Conservation (phyloP, 2,888 invertebrate species). For the Disparrhopalites patrizii region DNA sequence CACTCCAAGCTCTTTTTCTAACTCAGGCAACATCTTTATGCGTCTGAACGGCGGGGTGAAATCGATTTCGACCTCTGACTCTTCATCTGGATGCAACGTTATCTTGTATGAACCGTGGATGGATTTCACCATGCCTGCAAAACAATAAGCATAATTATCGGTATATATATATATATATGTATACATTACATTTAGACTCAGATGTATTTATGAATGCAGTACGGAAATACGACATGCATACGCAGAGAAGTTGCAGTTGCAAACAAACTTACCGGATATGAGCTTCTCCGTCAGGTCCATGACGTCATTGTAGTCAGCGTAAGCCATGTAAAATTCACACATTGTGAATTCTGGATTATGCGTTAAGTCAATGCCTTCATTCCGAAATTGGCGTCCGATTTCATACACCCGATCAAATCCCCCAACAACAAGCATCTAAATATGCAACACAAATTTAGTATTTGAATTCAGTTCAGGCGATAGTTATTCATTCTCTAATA, state of each 20-base stretch:
- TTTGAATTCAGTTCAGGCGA: too few species aligned
- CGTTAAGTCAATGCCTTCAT: conserved; percentile 98
- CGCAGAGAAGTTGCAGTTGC: too few species aligned
- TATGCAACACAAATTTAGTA: not conserved
- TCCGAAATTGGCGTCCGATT: conserved; percentile 91
- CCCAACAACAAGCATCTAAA: conserved; percentile 89
- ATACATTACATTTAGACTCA: too few species aligned
- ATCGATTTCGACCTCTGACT: conserved; percentile 79
- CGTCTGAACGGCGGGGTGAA: conserved; percentile 96
- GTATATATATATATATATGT: not conserved
- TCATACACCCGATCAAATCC: conserved; percentile 91
- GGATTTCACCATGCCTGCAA: conserved; percentile 78
- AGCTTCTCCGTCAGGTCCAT: conserved; percentile 88
- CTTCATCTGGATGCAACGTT: conserved; percentile 86
- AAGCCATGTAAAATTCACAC: conserved; percentile 99
- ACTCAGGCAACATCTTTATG: conserved; percentile 82
- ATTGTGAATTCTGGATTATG: conserved; percentile 99
- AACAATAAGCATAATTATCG: conserved; percentile 20
- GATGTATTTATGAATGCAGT: too few species aligned
- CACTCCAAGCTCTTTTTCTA: conserved; percentile 69
- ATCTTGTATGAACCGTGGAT: conserved; percentile 89
- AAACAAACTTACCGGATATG: conserved; percentile 62
- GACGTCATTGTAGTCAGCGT: conserved; percentile 96
- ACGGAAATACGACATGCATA: not conserved
- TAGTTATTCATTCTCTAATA: too few species aligned